Base-by-base conservation (phyloP, 2,888 invertebrate genomes). In the Mellilla xanthometata region DNA sequence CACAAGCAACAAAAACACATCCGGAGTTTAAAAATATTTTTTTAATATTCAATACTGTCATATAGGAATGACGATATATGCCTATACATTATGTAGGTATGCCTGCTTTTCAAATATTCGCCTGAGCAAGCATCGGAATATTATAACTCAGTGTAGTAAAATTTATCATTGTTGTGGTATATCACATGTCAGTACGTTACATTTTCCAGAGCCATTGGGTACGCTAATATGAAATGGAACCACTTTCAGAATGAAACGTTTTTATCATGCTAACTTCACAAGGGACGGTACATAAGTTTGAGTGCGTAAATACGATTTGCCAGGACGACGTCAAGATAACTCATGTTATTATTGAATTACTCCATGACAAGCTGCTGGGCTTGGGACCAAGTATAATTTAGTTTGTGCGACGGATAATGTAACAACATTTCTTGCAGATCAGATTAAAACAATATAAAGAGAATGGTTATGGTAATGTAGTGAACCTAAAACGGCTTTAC, bases 1-100 rank as follows among this genome's bases (percentile, higher is more conserved):
- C 54, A 30, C 39, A 39, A 19, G 15, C 46, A 48, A 63, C 62
- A 69, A 71, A 72, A 71, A 68, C 60, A 60, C 61, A 65, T 70
- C 68, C 68, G 60, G 66, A 58, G 57, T 53, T 52, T 56, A 41
- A 47, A 49, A 45, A 44, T 32, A 47, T 12, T 27, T 30, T 30
- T 52, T 19, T 15, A 24, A 27, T 40, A 27, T 27, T 11, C 24
- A 31, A 23, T 38, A 41, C 15, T 6, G 3, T 6, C 15, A 19
- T 19, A 19, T 3, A 5, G 15, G 3, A 15, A 2, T 15, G 15
- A n/a, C n/a, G n/a, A n/a, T n/a, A n/a, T n/a, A n/a, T n/a, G n/a
- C n/a, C n/a, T n/a, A n/a, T n/a, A n/a, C n/a, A n/a, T n/a, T n/a
- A n/a, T n/a, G n/a, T n/a, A n/a, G n/a, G n/a, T n/a, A n/a, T n/a